Conservation (phyloP, 2,113 vertebrate genomes). For the Lynx canadensis region DNA sequence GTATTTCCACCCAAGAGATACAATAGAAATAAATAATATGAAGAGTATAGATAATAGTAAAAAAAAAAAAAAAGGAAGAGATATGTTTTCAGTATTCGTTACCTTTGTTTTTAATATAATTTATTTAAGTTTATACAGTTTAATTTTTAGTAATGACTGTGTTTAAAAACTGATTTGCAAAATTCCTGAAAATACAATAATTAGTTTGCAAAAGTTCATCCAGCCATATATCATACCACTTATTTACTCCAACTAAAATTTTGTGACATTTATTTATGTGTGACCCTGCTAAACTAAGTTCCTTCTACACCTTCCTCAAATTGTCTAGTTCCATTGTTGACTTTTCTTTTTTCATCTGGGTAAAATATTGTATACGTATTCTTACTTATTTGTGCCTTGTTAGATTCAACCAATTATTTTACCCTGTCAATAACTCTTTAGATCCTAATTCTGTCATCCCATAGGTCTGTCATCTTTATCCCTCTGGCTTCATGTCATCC, state of each 20-base stretch:
- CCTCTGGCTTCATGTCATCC: constrained; percentile 45
- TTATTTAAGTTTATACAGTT: not conserved
- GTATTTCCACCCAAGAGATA: not conserved
- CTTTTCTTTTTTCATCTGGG: not conserved
- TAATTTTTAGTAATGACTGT: constrained; percentile 1
- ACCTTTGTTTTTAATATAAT: constrained; percentile 20
- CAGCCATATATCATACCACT: not conserved
- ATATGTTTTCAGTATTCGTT: not conserved
- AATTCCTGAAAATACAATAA: not conserved
- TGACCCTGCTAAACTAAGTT: not conserved
- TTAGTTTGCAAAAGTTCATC: not conserved
- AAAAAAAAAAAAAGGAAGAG: not conserved
- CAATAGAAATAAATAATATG: not conserved
- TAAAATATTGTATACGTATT: not conserved
- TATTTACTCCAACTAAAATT: not conserved
- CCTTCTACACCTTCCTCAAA: not conserved
- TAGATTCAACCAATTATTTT: constrained; percentile 41
- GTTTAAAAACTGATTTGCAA: not conserved
- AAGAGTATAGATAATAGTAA: not conserved
- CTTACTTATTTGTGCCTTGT: constrained; percentile 3
- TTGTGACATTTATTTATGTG: not conserved
- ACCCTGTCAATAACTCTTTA: constrained; percentile 63
- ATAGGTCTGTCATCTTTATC: constrained; percentile 57
- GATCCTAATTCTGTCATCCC: constrained; percentile 42
- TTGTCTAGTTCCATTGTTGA: not conserved